These are phyloP conservation scores for Leucoma salicis DNA, from an alignment of 2,888 invertebrate genomes.

Conservation along the genomic window DNA sequence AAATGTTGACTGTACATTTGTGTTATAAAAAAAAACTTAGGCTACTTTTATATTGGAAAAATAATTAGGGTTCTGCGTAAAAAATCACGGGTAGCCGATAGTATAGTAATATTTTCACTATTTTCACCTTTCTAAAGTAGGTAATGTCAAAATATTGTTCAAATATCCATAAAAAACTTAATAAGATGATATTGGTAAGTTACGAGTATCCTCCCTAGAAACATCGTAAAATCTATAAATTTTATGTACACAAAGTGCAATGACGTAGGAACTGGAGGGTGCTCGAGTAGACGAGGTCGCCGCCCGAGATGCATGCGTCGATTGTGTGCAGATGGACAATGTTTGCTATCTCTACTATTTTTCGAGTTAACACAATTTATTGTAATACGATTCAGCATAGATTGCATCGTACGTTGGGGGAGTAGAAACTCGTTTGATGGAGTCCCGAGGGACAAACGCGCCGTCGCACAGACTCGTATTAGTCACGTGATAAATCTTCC, in stretches of 20 bases:
- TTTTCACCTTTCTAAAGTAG: too few species aligned
- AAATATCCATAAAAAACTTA: too few species aligned
- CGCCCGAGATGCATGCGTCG: conserved; percentile 54
- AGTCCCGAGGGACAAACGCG: conserved; percentile 73
- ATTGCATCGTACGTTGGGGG: conserved; percentile 79
- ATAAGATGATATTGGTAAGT: conserved; percentile 72
- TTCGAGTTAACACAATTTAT: conserved; percentile 82
- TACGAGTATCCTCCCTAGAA: conserved; percentile 68
- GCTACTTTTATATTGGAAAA: too few species aligned
- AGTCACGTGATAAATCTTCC: conserved; percentile 81
- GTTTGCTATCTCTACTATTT: conserved; percentile 81
- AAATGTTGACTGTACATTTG: too few species aligned
- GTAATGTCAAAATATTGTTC: too few species aligned
- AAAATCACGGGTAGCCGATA: too few species aligned
- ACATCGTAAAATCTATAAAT: conserved; percentile 80
- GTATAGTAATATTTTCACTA: too few species aligned
- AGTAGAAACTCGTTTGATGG: conserved; percentile 80
- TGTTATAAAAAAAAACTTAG: too few species aligned
- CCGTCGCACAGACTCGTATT: conserved; percentile 75
- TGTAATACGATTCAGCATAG: conserved; percentile 83
- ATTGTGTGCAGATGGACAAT: conserved; percentile 80
- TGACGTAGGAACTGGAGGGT: conserved; percentile 63
- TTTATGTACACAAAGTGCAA: conserved; percentile 51
- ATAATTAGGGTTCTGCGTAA: too few species aligned
- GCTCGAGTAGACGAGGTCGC: conserved; percentile 44